Evolutionary conservation across 2,113 vertebrate species (phyloP).

Genomic region (Rana temporaria): DNA sequence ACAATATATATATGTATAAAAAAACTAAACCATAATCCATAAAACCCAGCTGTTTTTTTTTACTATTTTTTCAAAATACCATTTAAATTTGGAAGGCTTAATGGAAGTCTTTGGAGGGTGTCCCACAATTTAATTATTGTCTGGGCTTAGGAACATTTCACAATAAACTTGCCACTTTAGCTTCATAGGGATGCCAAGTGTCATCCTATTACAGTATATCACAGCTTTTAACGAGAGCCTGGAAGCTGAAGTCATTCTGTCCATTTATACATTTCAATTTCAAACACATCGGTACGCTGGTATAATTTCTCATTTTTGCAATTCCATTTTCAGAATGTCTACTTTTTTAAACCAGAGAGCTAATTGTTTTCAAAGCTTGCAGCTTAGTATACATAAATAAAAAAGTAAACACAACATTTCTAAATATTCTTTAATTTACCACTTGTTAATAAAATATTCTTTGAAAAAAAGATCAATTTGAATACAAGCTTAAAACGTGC

Average conservation of each 20-base stretch:
- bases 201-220: slow-evolving; percentile 17
- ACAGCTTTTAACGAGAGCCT: not conserved
- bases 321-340: not conserved
- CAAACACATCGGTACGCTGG: not conserved
- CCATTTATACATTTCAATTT: slow-evolving; percentile 10
- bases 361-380: not conserved
- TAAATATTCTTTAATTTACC: no score
- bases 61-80: no score
- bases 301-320: slow-evolving; percentile 7
- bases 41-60: no score
- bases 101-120: slow-evolving; percentile 5
- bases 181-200: slow-evolving; percentile 27
- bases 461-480: no score
- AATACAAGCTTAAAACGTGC: no score
- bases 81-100: not conserved
- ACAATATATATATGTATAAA: no score
- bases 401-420: no score
- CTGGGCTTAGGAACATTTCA: slow-evolving; percentile 34
- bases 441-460: no score
- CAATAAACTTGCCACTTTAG: slow-evolving; percentile 36
- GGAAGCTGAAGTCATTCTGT: not conserved
- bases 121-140: slow-evolving; percentile 31
- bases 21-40: no score
- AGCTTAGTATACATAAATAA: no score
- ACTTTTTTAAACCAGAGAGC: not conserved